Evolutionary conservation across 2,797 vertebrate genomes (phyloP).

Genomic region (Peromyscus attwateri): DNA sequence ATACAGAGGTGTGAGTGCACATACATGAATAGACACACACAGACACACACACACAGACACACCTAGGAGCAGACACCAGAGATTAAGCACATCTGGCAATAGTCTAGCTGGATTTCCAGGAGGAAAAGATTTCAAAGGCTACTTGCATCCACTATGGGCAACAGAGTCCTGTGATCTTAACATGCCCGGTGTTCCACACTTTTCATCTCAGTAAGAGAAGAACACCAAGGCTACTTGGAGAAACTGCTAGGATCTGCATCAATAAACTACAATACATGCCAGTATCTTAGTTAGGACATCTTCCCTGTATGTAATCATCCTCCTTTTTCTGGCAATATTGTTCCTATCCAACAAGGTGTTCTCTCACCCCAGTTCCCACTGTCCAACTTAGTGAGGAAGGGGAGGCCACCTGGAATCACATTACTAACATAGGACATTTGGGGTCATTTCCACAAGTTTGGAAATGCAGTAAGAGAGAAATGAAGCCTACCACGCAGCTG

Average conservation of each 20-base stretch:
- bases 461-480: constrained; percentile 6
- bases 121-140: neutral
- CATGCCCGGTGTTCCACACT: neutral
- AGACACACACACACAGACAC: too few relatives aligned
- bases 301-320: neutral
- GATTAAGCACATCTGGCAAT: neutral
- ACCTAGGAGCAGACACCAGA: neutral
- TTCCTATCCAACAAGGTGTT: neutral
- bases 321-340: neutral
- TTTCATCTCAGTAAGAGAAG: neutral
- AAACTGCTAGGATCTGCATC: neutral
- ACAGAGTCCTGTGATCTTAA: neutral
- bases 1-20: neutral
- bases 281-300: neutral
- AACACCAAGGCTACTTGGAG: neutral
- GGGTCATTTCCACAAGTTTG: neutral
- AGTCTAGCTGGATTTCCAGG: neutral
- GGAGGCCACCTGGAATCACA: neutral
- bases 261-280: neutral
- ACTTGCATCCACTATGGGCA: neutral
- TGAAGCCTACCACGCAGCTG: neutral
- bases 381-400: neutral
- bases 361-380: neutral
- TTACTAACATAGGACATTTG: neutral
- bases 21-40: neutral